Evolutionary conservation across 2,888 invertebrate species (phyloP), one percentile per base, ranked within the genome.

Genomic region (Harpalus rubripes): DNA sequence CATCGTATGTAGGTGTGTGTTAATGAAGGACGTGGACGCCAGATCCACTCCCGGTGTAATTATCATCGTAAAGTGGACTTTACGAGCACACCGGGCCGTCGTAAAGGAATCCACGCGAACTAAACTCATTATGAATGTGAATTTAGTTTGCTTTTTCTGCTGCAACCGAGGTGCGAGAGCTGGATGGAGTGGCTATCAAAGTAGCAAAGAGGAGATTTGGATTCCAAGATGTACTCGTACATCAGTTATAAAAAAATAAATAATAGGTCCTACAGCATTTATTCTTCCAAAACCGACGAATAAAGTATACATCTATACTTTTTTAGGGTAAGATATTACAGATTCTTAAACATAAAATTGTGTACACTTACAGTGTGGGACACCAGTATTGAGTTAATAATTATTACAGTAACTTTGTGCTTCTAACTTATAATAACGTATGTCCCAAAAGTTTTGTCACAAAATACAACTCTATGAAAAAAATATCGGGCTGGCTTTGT

Each of bases 1-100:
- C 15, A 6, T 32, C 68, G 68, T 68, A 68, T 52, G 52, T 15
- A 12, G 7, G 63, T 61, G 18, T 12, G 63, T 59, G 72, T 74
- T 74, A 44, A 41, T 74, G 44, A 74, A 74, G 72, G 76, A 74
- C 72, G 82, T 74, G 74, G 59, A 72, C 52, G 58, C 68, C 59
- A 52, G 58, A 56, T 18, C 56, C 26, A 41, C 68, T 56, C 61
- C 74, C 83, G 76, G 83, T 76, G 90, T 91, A 91, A 91, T 91
- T 91, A 91, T 91, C 91, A 91, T 91, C 91, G 89, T 91, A 91
- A 91, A 91, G 90, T 91, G 91, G 91, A 91, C 90, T 91, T 91
- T 91, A 91, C 91, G 91, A 91, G 90, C 90, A 89, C 90, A 89
- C 88, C 84, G 87, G 84, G 68, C 85, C 87, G 88, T 89, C 88